Conservation (phyloP, 2,113 vertebrate genomes). For the Amphiprion percula region DNA sequence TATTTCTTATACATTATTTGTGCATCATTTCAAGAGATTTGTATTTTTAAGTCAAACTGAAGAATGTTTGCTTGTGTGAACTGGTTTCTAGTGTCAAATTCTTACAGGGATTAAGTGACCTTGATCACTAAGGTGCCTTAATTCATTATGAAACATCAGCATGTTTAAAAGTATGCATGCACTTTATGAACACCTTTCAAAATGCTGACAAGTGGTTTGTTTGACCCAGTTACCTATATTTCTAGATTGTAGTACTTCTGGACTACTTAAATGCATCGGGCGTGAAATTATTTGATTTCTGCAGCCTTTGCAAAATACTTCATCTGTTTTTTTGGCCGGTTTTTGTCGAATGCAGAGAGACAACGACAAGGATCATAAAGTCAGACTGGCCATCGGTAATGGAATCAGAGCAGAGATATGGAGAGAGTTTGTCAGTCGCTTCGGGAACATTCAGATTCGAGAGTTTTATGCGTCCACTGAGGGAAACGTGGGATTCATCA, state of each 20-base stretch:
- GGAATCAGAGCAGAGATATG: slow-evolving; percentile 90
- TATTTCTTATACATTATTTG: slow-evolving; percentile 6
- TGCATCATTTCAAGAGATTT: neutral
- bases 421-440: slow-evolving; percentile 89
- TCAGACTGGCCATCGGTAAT: slow-evolving; percentile 89
- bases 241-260: too few species aligned
- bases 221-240: too few species aligned
- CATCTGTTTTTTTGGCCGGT: neutral
- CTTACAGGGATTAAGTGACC: neutral
- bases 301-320: neutral
- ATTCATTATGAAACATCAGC: neutral
- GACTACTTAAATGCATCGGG: too few species aligned
- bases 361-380: slow-evolving; percentile 87
- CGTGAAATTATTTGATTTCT: too few species aligned
- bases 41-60: neutral
- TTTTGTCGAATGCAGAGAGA: slow-evolving; percentile 79
- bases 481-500: slow-evolving; percentile 89
- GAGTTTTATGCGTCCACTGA: slow-evolving; percentile 93
- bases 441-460: slow-evolving; percentile 85
- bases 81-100: neutral
- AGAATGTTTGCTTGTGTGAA: neutral
- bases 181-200: neutral
- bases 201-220: neutral
- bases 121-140: neutral
- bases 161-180: neutral